phyloP scores from a whole-genome alignment of 2,113 vertebrate genomes.

The Podarcis cretensis region DNA sequence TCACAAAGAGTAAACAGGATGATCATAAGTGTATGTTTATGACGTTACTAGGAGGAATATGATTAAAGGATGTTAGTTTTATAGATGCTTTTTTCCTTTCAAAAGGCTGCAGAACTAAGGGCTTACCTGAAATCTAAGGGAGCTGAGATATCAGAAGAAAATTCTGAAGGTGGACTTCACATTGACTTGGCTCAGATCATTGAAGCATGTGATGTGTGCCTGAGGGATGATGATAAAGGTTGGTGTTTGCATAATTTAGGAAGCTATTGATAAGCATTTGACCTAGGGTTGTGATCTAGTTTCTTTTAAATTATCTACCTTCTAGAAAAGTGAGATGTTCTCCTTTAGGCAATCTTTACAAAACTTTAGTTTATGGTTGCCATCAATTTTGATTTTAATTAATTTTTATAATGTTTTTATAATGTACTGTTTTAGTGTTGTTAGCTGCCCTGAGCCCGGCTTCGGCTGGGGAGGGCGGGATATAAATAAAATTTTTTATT shows the following conservation, averaged over 20 bases:
- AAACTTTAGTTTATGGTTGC: too few species aligned
- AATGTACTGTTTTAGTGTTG: too few species aligned
- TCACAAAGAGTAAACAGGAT: too few species aligned
- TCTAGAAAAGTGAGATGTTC: not conserved
- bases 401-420: too few species aligned
- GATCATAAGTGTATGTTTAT: too few species aligned
- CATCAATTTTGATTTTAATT: too few species aligned
- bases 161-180: conserved; percentile 92
- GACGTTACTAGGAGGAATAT: too few species aligned
- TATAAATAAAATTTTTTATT: too few species aligned
- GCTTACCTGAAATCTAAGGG: conserved; percentile 94
- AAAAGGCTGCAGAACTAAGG: conserved; percentile 92
- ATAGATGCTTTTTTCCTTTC: not conserved
- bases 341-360: too few species aligned
- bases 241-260: conserved; percentile 39
- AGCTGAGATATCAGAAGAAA: conserved; percentile 96
- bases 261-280: not conserved
- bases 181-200: conserved; percentile 96
- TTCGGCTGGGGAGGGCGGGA: too few species aligned
- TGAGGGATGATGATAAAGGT: conserved; percentile 98
- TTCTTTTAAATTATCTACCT: not conserved
- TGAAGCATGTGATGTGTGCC: conserved; percentile 94
- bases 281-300: not conserved
- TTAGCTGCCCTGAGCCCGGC: too few species aligned
- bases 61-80: rapidly evolving